A percentile compares a stretch with the other conserved stretches of the same genome.
These are phyloP conservation scores for Drosophila rellima DNA, from an alignment of 2,888 invertebrate genomes.

Conservation along the genomic window DNA sequence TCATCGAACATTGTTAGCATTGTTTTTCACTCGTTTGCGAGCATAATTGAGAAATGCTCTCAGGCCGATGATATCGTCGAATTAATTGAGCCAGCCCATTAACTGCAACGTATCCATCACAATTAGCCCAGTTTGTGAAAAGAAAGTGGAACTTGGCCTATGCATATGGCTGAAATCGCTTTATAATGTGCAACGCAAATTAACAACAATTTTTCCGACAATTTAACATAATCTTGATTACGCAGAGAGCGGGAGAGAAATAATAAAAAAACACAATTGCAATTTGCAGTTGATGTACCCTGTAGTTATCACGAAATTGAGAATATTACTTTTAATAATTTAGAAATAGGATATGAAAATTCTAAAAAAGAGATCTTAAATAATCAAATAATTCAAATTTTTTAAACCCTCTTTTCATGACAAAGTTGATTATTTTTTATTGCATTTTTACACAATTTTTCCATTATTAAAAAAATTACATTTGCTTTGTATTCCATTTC, in stretches of 20 bases:
- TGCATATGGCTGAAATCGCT: slow-evolving; percentile 69
- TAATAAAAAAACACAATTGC: slow-evolving; percentile 19
- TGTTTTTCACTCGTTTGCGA: not conserved
- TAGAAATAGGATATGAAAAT: not conserved
- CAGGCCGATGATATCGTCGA: slow-evolving; percentile 18
- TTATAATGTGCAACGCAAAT: slow-evolving; percentile 75
- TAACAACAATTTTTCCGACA: slow-evolving; percentile 79
- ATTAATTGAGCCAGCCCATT: slow-evolving; percentile 41
- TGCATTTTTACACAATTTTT: no score
- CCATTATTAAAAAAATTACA: no score
- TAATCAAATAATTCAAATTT: not conserved
- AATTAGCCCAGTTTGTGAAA: slow-evolving; percentile 68
- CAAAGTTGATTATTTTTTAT: not conserved
- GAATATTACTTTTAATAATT: not conserved
- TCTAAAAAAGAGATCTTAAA: not conserved
- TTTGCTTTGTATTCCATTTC: no score
- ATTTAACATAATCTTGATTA: slow-evolving; percentile 80
- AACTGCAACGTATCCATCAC: slow-evolving; percentile 65
- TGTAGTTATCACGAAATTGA: slow-evolving; percentile 2
- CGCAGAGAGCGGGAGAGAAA: slow-evolving; percentile 39
- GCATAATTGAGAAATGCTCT: slow-evolving; percentile 17
- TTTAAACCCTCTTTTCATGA: not conserved
- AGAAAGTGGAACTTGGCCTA: slow-evolving; percentile 75
- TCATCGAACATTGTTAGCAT: slow-evolving; percentile 2
- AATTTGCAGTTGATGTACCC: slow-evolving; percentile 50